Conservation (phyloP, 2,113 vertebrate species). For the Hucho hucho region DNA sequence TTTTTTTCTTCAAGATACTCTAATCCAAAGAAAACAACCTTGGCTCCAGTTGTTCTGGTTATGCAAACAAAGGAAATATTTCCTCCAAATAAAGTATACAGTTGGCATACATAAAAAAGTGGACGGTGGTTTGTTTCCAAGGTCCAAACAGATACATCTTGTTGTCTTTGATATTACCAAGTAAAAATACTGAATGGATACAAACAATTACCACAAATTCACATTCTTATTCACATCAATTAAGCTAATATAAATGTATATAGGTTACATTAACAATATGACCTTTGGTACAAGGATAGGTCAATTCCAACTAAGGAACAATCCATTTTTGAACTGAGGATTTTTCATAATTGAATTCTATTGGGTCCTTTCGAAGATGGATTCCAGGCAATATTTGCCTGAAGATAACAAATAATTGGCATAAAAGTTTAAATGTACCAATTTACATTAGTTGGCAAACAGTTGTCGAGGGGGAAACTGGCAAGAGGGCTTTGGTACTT, state of each 20-base stretch:
- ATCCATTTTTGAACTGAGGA: not conserved
- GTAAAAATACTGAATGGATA: slow-evolving; percentile 50
- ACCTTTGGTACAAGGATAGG: slow-evolving; percentile 14
- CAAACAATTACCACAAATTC: slow-evolving; percentile 12
- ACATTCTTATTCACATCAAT: slow-evolving; percentile 40
- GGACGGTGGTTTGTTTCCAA: slow-evolving; percentile 15
- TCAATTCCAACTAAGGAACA: not conserved
- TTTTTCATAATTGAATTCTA: not conserved
- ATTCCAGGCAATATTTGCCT: slow-evolving; percentile 6
- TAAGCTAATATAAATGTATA: not conserved
- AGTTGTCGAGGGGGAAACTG: not conserved
- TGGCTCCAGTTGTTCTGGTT: slow-evolving; percentile 48
- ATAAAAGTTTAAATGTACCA: slow-evolving; percentile 13
- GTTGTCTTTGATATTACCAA: not conserved
- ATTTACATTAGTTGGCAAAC: not conserved
- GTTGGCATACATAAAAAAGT: not conserved
- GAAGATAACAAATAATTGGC: too few relatives aligned
- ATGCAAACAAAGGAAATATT: slow-evolving; percentile 49
- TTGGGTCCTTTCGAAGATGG: not conserved
- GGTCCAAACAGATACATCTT: slow-evolving; percentile 4
- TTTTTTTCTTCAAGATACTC: slow-evolving; percentile 9
- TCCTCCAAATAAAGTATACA: slow-evolving; percentile 7
- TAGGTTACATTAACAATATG: slow-evolving; percentile 27
- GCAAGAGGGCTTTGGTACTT: slow-evolving; percentile 40
- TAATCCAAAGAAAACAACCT: slow-evolving; percentile 46